Percentiles rank a stretch among this genome's conserved stretches.
Conservation (phyloP, 2,888 invertebrate genomes). For the Heliconius charithonia region DNA sequence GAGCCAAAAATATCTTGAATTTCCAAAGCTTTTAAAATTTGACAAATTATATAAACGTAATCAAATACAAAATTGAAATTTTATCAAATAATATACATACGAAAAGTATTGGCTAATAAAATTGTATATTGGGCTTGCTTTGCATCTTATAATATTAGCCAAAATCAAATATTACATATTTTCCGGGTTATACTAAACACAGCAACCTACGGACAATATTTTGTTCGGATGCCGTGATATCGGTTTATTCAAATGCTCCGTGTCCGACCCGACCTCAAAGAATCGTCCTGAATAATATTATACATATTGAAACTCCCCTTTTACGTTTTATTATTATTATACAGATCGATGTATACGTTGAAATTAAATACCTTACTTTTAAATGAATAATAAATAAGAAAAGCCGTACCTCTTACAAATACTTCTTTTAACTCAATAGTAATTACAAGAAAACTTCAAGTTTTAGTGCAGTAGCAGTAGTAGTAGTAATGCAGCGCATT, state of each 20-base stretch:
- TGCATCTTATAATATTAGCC: constrained; percentile 70
- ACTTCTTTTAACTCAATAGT: constrained; percentile 18
- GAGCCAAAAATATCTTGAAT: not conserved
- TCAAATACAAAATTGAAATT: not conserved
- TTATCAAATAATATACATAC: not conserved
- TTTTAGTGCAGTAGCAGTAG: constrained; percentile 25
- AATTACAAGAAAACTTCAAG: constrained; percentile 30
- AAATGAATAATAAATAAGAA: not conserved
- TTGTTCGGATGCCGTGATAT: constrained; percentile 75
- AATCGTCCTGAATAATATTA: constrained; percentile 82
- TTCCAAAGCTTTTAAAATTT: not conserved
- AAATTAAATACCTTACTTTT: constrained; percentile 11
- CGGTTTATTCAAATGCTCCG: constrained; percentile 81
- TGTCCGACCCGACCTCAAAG: constrained; percentile 80
- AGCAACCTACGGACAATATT: constrained; percentile 80
- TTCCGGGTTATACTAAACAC: constrained; percentile 61
- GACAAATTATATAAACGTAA: not conserved
- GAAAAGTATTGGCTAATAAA: not conserved
- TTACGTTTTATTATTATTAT: constrained; percentile 74
- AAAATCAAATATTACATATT: constrained; percentile 74
- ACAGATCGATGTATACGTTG: constrained; percentile 64
- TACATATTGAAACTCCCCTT: constrained; percentile 80
- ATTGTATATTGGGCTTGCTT: constrained; percentile 49
- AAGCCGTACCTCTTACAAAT: not conserved
- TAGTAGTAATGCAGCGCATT: constrained; percentile 26